These are phyloP conservation scores for Andinoacara biseriatus DNA, from an alignment of 2,113 vertebrate species.

Conservation along the genomic window DNA sequence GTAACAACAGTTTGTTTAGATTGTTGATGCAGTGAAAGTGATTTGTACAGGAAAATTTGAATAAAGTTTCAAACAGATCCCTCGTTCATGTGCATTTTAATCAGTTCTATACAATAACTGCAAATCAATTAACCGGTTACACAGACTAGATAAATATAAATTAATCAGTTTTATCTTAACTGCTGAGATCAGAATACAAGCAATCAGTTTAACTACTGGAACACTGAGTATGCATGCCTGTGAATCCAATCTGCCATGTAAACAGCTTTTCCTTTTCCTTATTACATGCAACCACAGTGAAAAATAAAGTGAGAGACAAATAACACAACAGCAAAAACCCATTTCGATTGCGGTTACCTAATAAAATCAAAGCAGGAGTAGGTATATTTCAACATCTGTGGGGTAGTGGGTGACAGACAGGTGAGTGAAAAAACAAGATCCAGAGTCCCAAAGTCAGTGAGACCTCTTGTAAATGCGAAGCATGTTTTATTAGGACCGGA, in stretches of 20 bases:
- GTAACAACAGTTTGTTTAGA: not conserved
- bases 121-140: not conserved
- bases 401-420: not conserved
- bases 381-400: too few species aligned
- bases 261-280: fast-evolving
- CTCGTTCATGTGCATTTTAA: not conserved
- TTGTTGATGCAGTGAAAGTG: not conserved
- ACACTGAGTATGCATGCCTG: not conserved
- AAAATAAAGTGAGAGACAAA: not conserved
- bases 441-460: not conserved
- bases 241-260: not conserved
- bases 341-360: not conserved
- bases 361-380: not conserved
- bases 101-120: not conserved
- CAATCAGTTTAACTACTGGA: not conserved
- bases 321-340: not conserved
- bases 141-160: not conserved
- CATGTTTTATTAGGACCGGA: not conserved
- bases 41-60: not conserved
- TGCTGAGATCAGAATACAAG: not conserved
- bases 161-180: not conserved
- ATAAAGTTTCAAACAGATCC: not conserved
- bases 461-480: not conserved
- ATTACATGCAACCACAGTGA: not conserved
- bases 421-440: not conserved